These are phyloP conservation scores for Alloscopus bannaensis DNA, from an alignment of 2,888 invertebrate genomes.

Conservation along the genomic window DNA sequence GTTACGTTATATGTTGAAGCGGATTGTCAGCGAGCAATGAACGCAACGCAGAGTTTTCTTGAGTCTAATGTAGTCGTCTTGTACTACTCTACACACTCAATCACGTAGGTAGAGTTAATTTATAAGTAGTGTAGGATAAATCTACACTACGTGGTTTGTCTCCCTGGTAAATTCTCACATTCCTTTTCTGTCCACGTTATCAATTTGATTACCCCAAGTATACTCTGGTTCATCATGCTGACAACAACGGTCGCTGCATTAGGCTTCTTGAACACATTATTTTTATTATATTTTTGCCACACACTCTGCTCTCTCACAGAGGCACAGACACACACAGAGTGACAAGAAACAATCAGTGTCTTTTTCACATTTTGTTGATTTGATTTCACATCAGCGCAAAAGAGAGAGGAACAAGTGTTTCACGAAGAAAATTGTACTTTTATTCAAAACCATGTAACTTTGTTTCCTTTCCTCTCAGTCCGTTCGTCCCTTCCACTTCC, in stretches of 20 bases:
- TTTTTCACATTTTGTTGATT: too few species aligned
- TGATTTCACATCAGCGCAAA: too few species aligned
- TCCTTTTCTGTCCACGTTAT: conserved; percentile 47
- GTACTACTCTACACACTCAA: too few species aligned
- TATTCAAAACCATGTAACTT: too few species aligned
- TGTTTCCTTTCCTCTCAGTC: neutral
- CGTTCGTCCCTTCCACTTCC: neutral
- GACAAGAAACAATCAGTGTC: too few species aligned
- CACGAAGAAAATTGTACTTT: too few species aligned
- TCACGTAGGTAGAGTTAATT: conserved; percentile 17
- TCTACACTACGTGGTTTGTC: conserved; percentile 16
- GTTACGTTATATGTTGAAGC: too few species aligned
- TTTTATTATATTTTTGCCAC: neutral
- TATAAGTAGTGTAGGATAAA: neutral
- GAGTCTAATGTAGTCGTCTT: too few species aligned
- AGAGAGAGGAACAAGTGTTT: too few species aligned
- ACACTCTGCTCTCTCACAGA: too few species aligned
- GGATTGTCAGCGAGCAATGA: conserved; percentile 1
- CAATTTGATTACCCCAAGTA: neutral
- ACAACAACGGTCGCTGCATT: neutral
- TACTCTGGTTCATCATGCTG: neutral
- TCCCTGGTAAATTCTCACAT: conserved; percentile 40
- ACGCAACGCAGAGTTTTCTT: too few species aligned
- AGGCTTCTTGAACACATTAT: conserved; percentile 10
- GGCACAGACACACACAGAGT: too few species aligned